phyloP scores from a whole-genome alignment of 1,140 invertebrate genomes.

The Eumaeus atala region DNA sequence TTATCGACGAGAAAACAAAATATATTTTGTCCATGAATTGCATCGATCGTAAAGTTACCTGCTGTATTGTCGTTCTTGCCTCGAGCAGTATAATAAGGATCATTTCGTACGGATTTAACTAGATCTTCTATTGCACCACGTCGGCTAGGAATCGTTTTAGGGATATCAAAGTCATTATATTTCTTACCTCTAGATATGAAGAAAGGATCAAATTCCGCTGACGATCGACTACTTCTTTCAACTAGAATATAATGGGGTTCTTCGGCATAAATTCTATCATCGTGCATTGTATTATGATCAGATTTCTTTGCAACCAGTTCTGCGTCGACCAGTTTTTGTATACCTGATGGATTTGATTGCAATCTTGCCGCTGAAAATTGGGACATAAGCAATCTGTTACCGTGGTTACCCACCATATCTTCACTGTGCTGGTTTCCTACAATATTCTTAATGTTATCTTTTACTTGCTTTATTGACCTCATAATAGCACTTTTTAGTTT shows the following conservation, averaged over 20 bases:
- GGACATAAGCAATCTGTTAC: background rate
- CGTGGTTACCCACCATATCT: background rate
- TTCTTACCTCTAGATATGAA: slow-evolving; percentile 64
- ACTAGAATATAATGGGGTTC: slow-evolving; percentile 62
- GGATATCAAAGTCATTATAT: slow-evolving; percentile 30
- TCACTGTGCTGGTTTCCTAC: slow-evolving; percentile 28
- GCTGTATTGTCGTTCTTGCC: slow-evolving; percentile 49
- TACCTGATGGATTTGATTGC: no score
- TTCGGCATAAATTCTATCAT: slow-evolving; percentile 58
- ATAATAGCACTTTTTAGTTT: slow-evolving; percentile 41
- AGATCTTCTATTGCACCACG: slow-evolving; percentile 59
- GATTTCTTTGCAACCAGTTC: slow-evolving; percentile 24
- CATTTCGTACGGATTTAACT: slow-evolving; percentile 57
- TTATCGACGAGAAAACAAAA: background rate
- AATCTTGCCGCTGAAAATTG: background rate
- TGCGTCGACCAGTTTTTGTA: slow-evolving; percentile 2
- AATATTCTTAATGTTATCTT: slow-evolving; percentile 39
- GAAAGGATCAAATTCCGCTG: slow-evolving; percentile 57
- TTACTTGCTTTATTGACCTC: slow-evolving; percentile 37
- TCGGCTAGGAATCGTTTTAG: slow-evolving; percentile 40
- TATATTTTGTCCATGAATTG: background rate
- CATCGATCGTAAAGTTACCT: slow-evolving; percentile 29
- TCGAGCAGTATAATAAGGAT: slow-evolving; percentile 64
- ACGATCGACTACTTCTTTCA: slow-evolving; percentile 56
- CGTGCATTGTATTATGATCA: slow-evolving; percentile 42